phyloP scores from a whole-genome alignment of 2,888 invertebrate genomes.

The Meganola albula region DNA sequence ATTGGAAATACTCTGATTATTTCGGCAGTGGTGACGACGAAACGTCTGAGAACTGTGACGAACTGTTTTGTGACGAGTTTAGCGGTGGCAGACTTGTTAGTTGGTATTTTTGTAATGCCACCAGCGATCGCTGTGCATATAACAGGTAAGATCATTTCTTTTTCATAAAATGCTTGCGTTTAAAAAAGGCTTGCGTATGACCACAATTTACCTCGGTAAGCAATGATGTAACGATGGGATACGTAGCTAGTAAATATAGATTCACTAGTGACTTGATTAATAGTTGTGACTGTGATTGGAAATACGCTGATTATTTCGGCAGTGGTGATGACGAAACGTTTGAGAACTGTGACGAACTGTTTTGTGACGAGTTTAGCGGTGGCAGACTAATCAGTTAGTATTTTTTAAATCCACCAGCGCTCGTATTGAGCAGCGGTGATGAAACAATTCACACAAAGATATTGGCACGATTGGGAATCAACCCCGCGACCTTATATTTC shows the following conservation, averaged over 20 bases:
- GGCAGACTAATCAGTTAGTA: slow-evolving; percentile 94
- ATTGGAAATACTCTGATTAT: slow-evolving; percentile 95
- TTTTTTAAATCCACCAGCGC: slow-evolving; percentile 97
- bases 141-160: slow-evolving; percentile 85
- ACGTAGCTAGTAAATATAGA: no score
- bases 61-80: slow-evolving; percentile 97
- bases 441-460: no score
- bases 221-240: no score
- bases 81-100: slow-evolving; percentile 94
- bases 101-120: slow-evolving; percentile 96
- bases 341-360: slow-evolving; percentile 96
- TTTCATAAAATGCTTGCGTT: no score
- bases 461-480: no score
- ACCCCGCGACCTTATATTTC: no score
- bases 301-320: slow-evolving; percentile 94
- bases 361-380: slow-evolving; percentile 96
- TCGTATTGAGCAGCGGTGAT: no score
- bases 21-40: slow-evolving; percentile 90
- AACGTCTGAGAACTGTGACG: slow-evolving; percentile 92
- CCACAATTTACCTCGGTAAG: no score
- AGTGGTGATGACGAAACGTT: slow-evolving; percentile 89
- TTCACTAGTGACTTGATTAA: no score
- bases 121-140: slow-evolving; percentile 94
- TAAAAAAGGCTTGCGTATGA: no score
- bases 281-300: slow-evolving; percentile 87